A percentile compares a stretch with the other conserved stretches of the same genome.
phyloP scores from a whole-genome alignment of 2,888 invertebrate species.

The Aelia acuminata region DNA sequence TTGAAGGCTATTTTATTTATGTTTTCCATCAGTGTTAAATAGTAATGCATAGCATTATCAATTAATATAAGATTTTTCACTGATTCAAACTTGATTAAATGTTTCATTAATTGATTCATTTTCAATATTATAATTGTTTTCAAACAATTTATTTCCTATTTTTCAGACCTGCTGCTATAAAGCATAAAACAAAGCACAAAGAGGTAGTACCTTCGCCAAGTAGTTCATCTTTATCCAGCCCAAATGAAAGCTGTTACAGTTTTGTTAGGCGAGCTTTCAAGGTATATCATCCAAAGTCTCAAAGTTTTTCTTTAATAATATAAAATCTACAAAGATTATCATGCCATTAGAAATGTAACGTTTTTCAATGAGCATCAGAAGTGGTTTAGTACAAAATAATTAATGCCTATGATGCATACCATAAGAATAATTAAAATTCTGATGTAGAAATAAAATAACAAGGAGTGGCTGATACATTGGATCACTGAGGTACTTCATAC shows the following conservation, averaged over 20 bases:
- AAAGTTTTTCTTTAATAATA: not conserved
- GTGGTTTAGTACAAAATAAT: not conserved
- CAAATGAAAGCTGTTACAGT: slow-evolving; percentile 94
- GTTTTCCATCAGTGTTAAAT: not conserved
- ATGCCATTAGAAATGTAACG: not conserved
- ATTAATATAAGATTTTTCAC: not conserved
- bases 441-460: no score
- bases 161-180: slow-evolving; percentile 69
- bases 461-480: no score
- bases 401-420: not conserved
- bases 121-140: not conserved
- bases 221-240: slow-evolving; percentile 90
- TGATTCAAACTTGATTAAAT: not conserved
- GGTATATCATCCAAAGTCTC: slow-evolving; percentile 69
- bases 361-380: not conserved
- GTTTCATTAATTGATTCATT: no score
- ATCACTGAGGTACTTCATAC: no score
- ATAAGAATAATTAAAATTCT: not conserved
- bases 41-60: not conserved
- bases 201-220: slow-evolving; percentile 76
- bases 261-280: slow-evolving; percentile 90
- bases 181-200: slow-evolving; percentile 73
- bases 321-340: not conserved
- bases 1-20: not conserved
- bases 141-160: not conserved